Base-by-base conservation (phyloP, 1,140 invertebrate genomes). In the Sitodiplosis mosellana region DNA sequence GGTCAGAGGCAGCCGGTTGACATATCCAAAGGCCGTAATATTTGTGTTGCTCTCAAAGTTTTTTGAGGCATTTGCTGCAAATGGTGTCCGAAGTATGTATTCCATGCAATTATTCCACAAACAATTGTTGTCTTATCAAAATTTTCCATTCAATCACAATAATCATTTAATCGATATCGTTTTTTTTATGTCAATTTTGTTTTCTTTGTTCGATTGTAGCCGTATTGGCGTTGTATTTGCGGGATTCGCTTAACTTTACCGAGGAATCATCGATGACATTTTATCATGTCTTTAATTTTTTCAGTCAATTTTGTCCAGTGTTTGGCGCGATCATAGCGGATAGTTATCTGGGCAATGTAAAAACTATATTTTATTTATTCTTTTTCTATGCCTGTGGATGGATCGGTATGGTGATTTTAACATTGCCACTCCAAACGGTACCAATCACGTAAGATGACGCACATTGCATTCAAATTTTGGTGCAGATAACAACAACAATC, bases 291-390 rank as follows among this genome's bases (percentile, higher is more conserved):
- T 89, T 87, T 56, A 74, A 74, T 41, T 83, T 82, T 64, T 58
- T 83, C n/a, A 82, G 81, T 45, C 87, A 86, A 58, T 76, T 83
- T 56, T 75, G 77, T n/a, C 83, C 86, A 0, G 58, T 87, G 14
- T 61, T 83, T 49, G 85, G 85, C 7, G 83, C 85, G 1, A 73
- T 86, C 38, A 60, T 85, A 47, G 84, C 84, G 2, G 85, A 89
- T 57, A 79, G 79, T 47, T 76, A 72, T 55, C 68, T 86, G n/a
- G 86, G 83, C 11, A 64, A 63, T 55, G 52, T 59, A 19, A 57
- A 80, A 49, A 80, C 81, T 2, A 80, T 81, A 47, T 63, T 79
- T 14, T 78, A 70, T 53, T 69, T 83, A 47, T 80, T 77, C 12
- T 61, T 82, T 22, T 62, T 87, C 11, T 88, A 88, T 60, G 70